Base-by-base conservation (phyloP, 1,140 invertebrate genomes). In the Drosophila bocqueti region DNA sequence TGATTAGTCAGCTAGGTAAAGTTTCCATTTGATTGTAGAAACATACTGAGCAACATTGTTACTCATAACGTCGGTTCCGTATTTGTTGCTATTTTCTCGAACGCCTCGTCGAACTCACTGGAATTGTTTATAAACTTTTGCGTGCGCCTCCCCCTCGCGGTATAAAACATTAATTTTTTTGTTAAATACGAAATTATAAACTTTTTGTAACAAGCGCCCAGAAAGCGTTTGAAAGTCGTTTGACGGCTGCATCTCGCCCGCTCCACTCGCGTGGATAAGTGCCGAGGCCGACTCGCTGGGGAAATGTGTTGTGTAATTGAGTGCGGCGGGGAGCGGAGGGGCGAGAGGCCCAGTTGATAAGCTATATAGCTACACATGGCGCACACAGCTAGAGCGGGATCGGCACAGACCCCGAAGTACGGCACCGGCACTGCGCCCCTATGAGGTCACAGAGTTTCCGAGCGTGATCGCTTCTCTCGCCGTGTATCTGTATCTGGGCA, bases 121-220 rank as follows among this genome's bases (percentile, higher is more conserved):
- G 45, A 47, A 64, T 77, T 75, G 86, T 83, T 83, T 87, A 46
- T 78, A 79, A 79, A 79, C 65, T 78, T 81, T 89, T 62, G 40
- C 54, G 40, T 45, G 49, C 11, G 18, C 26, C 74, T 18, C 36
- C 57, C 64, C 63, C 71, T 58, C 24, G 26, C 29, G 81, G 38
- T 69, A 74, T 89, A 80, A 84, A 89, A 89, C 84, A 87, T 72
- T 87, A 80, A 79, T 87, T 87, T 87, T 89, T 87, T 87, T 87
- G 84, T 89, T 87, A 89, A 89, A 89, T 79, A 66, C 81, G 74
- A 89, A 89, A 89, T 90, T 73, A 87, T 89, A 90, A 89, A 89
- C 84, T 89, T 89, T 89, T 89, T 66, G 75, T 90, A 89, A 66
- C 84, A 89, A 89, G 85, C 81, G 85, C 81, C 18, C 84, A 89